Evolutionary conservation across 1,140 invertebrate species (phyloP), one percentile per base, ranked within the genome.

Genomic region (Nixonia krombeini): DNA sequence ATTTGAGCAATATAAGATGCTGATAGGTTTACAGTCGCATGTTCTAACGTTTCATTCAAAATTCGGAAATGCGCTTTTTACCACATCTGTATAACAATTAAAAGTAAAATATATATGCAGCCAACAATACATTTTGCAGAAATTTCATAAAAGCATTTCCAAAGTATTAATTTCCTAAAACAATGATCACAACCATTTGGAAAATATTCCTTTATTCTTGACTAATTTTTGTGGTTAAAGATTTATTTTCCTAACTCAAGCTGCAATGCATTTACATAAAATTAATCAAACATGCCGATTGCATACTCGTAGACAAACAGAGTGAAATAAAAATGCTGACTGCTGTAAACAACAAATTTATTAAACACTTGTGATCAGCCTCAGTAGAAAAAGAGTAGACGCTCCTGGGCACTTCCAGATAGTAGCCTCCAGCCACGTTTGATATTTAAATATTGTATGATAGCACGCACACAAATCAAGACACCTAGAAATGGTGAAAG

Each of bases 361-460:
- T 33, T 41, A 61, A 28, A 55, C 28, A 44, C 12, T 45, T 35
- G 59, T 15, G 52, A 49, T 1, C 25, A 63, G 18, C 35, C 42
- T 90, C 87, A 95, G 85, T 94, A 94, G 83, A 94, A 95, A 87
- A 95, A 94, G 49, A 95, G 86, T 65, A 95, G 87, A 73, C 93
- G 89, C 79, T 96, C 93, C 75, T 95, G 93, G 52, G 93, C 93
- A 57, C 90, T 93, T 29, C 91, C 90, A 4, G 93, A 93, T n/a
- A 95, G 85, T 68, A 94, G 85, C 69, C 92, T 89, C 94, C 94
- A 96, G 51, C 94, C 93, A 59, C 93, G 89, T 77, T 96, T 96
- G 69, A 96, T 95, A 78, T 93, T 94, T 73, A 95, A 86, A 84
- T 96, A 96, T 85, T 96, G 94, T 61, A 96, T 89, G 26, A 95